Evolutionary conservation across 2,888 invertebrate genomes (phyloP), one percentile per base, ranked within the genome.

Genomic region (Matsumyia berberina): DNA sequence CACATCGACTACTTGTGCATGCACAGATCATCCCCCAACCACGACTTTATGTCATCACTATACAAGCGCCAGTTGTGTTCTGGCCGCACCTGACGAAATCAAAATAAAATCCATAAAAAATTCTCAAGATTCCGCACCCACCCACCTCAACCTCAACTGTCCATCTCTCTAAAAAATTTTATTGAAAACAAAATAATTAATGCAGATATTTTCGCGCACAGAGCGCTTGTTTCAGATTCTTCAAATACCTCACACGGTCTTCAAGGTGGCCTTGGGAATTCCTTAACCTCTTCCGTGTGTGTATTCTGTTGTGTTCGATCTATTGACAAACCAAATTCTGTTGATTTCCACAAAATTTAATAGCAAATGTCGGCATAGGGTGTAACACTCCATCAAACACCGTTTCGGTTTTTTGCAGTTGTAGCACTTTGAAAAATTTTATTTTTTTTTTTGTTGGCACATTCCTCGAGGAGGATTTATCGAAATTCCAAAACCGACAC

Each of bases 11-110:
- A n/a, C n/a, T n/a, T n/a, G n/a, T n/a, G n/a, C n/a, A n/a, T n/a
- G n/a, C n/a, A 29, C 12, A 2, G 51, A 51, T 53, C 31, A 31
- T 15, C n/a, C n/a, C n/a, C 12, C 1, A 19, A 31, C 2, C 8
- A 42, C 17, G 42, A 67, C 55, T 44, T 31, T 29, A n/a, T 46
- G 35, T 69, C 57, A 19, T 31, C 60, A 33, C 42, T 62, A n/a
- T n/a, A n/a, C 60, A 72, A 60, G 72, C 72, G 72, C 72, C 72
- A 12, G 42, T 8, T 15, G n/a, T n/a, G n/a, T n/a, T n/a, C n/a
- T n/a, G n/a, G 58, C 31, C 70, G 17, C 60, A 60, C 60, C 60
- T 49, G 60, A 37, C 37, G 29, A 37, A 53, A 72, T 58, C 44
- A 70, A 70, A 49, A 60, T 60, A n/a, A n/a, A n/a, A n/a, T 51